phyloP scores from a whole-genome alignment of 2,113 vertebrate species.

The Madoqua kirkii region DNA sequence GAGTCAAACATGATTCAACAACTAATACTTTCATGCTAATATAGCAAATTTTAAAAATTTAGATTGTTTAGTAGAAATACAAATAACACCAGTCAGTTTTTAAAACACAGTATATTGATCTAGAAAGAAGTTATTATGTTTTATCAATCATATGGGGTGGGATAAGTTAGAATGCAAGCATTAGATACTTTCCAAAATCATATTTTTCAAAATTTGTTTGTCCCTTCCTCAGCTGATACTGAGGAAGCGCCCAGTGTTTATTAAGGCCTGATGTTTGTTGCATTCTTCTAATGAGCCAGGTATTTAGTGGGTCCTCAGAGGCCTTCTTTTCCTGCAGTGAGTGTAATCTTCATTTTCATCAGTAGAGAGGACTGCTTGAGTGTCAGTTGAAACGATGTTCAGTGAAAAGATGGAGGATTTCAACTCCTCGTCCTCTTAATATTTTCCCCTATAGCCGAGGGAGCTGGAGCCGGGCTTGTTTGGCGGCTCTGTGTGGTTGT shows the following conservation, averaged over 20 bases:
- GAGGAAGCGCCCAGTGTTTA: background rate
- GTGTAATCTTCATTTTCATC: background rate
- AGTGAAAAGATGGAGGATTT: background rate
- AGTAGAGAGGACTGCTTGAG: background rate
- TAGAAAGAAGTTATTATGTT: background rate
- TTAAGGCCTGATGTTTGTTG: background rate
- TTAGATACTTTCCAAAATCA: background rate
- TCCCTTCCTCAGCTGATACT: background rate
- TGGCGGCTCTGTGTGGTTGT: background rate
- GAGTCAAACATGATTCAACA: background rate
- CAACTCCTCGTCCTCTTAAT: background rate
- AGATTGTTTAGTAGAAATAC: background rate
- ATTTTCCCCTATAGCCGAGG: background rate
- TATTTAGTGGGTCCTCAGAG: background rate
- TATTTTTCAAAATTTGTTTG: background rate
- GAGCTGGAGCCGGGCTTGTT: background rate
- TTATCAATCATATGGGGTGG: background rate
- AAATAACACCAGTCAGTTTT: background rate
- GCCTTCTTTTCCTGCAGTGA: background rate
- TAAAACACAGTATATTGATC: background rate
- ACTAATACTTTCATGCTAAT: background rate
- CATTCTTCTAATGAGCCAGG: background rate
- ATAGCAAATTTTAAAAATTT: background rate
- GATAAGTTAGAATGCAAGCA: background rate
- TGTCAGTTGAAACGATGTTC: background rate